phyloP scores from a whole-genome alignment of 2,888 invertebrate genomes.

The Galeopsomyia nigrocyanea region DNA sequence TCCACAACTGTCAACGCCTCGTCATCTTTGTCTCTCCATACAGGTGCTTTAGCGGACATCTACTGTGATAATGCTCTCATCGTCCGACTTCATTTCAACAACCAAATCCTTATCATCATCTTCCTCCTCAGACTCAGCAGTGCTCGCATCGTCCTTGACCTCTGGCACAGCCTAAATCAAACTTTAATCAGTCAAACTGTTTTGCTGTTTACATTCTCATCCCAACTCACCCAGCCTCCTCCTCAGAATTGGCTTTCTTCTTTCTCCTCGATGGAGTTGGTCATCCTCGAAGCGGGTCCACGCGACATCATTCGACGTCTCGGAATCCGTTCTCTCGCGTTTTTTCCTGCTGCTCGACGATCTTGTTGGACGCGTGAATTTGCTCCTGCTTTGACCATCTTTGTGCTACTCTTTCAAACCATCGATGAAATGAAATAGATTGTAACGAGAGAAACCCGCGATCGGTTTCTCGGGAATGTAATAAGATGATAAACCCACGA shows the following conservation, averaged over 20 bases:
- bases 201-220: not conserved
- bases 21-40: conserved; percentile 85
- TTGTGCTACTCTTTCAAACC: not conserved
- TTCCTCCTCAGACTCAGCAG: conserved; percentile 6
- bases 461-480: not conserved
- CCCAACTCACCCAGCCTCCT: conserved; percentile 59
- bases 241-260: conserved; percentile 54
- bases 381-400: not conserved
- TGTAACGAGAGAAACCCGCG: too few relatives aligned
- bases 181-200: too few relatives aligned
- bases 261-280: conserved; percentile 20
- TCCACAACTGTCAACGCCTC: conserved; percentile 70
- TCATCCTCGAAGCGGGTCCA: not conserved
- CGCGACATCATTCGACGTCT: not conserved
- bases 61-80: conserved; percentile 65
- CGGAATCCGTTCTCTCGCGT: conserved; percentile 13
- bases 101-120: conserved; percentile 31
- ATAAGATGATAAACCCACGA: too few relatives aligned
- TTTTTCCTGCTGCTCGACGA: conserved; percentile 23
- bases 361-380: conserved; percentile 11
- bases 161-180: conserved; percentile 72
- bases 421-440: not conserved
- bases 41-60: conserved; percentile 68
- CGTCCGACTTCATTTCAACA: not conserved
- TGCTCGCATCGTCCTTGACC: conserved; percentile 63